Base-by-base conservation (phyloP, 1,140 invertebrate species). In the Portunus trituberculatus region DNA sequence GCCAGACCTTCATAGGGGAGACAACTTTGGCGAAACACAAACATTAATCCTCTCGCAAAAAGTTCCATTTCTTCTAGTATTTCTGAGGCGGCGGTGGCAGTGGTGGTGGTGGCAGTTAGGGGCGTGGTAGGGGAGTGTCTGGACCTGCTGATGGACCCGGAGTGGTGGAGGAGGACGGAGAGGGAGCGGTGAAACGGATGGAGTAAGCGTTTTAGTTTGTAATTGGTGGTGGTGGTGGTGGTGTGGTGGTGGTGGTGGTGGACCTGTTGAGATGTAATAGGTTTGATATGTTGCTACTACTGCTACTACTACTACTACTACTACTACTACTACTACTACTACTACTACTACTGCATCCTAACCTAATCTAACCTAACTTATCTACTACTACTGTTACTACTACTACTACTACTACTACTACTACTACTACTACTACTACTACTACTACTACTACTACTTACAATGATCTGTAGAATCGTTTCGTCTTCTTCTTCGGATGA, bases 231-330 rank as follows among this genome's bases (percentile, higher is more conserved):
- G 25, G 67, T 76, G 67, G 67, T 76, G 67, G 67, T 2, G 25
- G 20, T 16, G 67, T 76, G 20, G 20, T 76, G 25, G 67, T 76
- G 25, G 67, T 76, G 25, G 67, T 20, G 20, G 39, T 39, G 39
- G 39, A 2, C 39, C 39, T 39, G 39, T n/a, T n/a, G 59, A 14
- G 20, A 25, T 10, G 20, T 7, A 14, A 25, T 4, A 4, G 20
- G 48, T 7, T 6, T 7, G 48, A 6, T 39, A 0, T 76, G 20
- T n/a, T n/a, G 1, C 20, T 76, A 76, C 67, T n/a, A 76, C 52
- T 76, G n/a, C n/a, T 76, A 76, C 67, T 76, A 76, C 67, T 76
- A 76, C 67, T 76, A 76, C 67, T 76, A 76, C 67, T 76, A 76
- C 67, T 76, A 76, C 67, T 76, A 76, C 67, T 76, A n/a, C 67